Evolutionary conservation across 1,140 invertebrate species (phyloP), one percentile per base, ranked within the genome.

Genomic region (Eriocheir sinensis): DNA sequence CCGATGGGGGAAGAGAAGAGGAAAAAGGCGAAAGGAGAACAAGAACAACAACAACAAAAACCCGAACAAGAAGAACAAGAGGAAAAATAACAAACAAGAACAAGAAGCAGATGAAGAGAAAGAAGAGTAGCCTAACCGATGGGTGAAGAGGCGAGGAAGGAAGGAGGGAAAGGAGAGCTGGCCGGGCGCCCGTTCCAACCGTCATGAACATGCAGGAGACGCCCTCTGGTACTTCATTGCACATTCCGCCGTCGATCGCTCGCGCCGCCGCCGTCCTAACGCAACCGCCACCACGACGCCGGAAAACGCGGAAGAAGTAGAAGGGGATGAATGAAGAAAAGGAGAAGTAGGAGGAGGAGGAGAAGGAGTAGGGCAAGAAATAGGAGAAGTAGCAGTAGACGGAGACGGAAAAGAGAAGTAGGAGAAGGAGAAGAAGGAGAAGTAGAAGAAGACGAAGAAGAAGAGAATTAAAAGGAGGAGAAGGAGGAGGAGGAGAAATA

Each of bases 1-100:
- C n/a, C n/a, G n/a, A 72, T 72, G n/a, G 60, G n/a, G 81, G 81
- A 34, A 30, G 81, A 30, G n/a, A 72, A 72, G 60, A n/a, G 81
- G 81, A 34, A 6, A n/a, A 83, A 30, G 81, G 8, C n/a, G 81
- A 34, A 83, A 83, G n/a, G n/a, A n/a, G n/a, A n/a, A n/a, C n/a
- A n/a, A n/a, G n/a, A n/a, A n/a, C n/a, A n/a, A n/a, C n/a, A n/a
- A n/a, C n/a, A n/a, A n/a, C n/a, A n/a, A n/a, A n/a, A n/a, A 8
- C 9, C 6, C 8, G 36, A 34, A 34, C 8, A 83, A n/a, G 81
- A 83, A 83, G 9, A 83, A 30, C n/a, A 6, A 30, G 81, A 34
- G n/a, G 36, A 83, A 34, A 30, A 83, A n/a, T 8, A 6, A 34
- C 9, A 9, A 9, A 30, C n/a, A n/a, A 12, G n/a, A 34, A 34